Evolutionary conservation across 2,888 invertebrate species (phyloP).

Genomic region (Trachelus iudaicus): DNA sequence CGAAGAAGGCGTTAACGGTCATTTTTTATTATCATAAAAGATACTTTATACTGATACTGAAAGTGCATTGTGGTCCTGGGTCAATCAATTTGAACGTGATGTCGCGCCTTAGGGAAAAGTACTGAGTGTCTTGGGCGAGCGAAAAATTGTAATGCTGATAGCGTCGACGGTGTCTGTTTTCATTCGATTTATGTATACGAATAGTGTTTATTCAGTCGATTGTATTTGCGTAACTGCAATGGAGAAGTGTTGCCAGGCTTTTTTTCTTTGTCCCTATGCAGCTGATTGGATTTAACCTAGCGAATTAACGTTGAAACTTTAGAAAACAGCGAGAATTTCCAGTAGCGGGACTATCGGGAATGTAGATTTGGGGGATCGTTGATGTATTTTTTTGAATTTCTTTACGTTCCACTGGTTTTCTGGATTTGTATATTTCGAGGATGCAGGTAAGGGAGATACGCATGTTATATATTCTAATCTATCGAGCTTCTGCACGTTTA

Average conservation of each 20-base stretch:
- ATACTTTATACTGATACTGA: constrained; percentile 51
- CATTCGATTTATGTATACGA: neutral
- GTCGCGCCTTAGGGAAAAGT: neutral
- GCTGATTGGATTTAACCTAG: neutral
- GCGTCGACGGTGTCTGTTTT: neutral
- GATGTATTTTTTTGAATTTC: neutral
- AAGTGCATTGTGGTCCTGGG: constrained; percentile 44
- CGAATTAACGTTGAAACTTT: neutral
- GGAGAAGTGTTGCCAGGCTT: neutral
- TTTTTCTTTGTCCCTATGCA: neutral
- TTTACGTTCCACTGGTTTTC: neutral
- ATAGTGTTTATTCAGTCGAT: too few species aligned
- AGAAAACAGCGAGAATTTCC: neutral
- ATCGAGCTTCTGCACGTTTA: neutral
- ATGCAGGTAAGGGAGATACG: neutral
- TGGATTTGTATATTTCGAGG: neutral
- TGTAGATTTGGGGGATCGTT: neutral
- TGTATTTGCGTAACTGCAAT: neutral
- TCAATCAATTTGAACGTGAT: neutral
- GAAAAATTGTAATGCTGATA: neutral
- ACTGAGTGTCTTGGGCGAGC: neutral
- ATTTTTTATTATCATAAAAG: neutral
- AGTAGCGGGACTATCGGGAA: neutral
- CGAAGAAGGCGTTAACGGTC: neutral
- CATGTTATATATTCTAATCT: neutral